A percentile compares a stretch with the other conserved stretches of the same genome.
Conservation (phyloP, 2,113 vertebrate genomes). For the Otocyon megalotis region DNA sequence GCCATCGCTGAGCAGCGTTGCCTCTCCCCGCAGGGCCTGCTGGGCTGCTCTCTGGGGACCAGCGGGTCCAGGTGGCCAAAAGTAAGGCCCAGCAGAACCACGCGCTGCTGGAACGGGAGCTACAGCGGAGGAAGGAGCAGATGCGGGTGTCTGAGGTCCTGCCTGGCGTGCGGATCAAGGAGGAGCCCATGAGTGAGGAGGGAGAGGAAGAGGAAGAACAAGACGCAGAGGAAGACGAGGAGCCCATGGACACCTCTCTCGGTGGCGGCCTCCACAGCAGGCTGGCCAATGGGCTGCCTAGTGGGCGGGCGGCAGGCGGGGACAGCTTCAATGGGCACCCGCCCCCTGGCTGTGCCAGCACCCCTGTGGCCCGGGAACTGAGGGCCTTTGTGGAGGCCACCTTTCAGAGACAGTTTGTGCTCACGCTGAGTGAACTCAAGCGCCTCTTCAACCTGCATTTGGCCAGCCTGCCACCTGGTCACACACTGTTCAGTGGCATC, state of each 20-base stretch:
- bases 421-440: slow-evolving; percentile 97
- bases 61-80: slow-evolving; percentile 92
- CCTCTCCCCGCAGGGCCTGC: slow-evolving; percentile 80
- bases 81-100: slow-evolving; percentile 91
- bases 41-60: slow-evolving; percentile 91
- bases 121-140: slow-evolving; percentile 88
- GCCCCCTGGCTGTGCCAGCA: slow-evolving; percentile 77
- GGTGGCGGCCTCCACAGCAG: slow-evolving; percentile 86
- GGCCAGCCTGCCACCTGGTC: slow-evolving; percentile 94
- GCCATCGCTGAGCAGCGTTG: rapidly evolving
- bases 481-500: slow-evolving; percentile 92
- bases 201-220: slow-evolving; percentile 90
- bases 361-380: slow-evolving; percentile 89
- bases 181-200: slow-evolving; percentile 91
- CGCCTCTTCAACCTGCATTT: slow-evolving; percentile 97
- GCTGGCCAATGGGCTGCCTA: slow-evolving; percentile 90
- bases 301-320: neutral
- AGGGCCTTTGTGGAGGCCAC: slow-evolving; percentile 93
- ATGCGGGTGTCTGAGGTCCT: neutral
- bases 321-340: slow-evolving; percentile 89
- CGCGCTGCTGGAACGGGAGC: slow-evolving; percentile 89
- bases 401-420: slow-evolving; percentile 95
- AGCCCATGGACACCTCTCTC: slow-evolving; percentile 91
- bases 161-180: slow-evolving; percentile 64
- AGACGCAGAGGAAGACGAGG: slow-evolving; percentile 88